phyloP scores from a whole-genome alignment of 2,113 vertebrate species.

The Python bivittatus region DNA sequence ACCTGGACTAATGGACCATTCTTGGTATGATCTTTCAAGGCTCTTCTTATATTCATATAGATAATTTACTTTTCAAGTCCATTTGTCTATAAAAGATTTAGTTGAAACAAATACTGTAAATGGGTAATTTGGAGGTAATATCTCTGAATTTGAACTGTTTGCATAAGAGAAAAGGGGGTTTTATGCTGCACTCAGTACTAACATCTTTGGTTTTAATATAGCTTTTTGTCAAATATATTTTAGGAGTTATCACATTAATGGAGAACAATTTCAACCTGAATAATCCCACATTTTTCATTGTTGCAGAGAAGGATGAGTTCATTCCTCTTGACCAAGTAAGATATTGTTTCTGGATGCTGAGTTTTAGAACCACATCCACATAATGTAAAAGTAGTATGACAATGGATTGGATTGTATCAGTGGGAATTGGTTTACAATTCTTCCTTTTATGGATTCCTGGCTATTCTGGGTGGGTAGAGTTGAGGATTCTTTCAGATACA shows the following conservation, averaged over 20 bases:
- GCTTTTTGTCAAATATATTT: neutral
- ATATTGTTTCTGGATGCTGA: neutral
- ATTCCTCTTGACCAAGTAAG: constrained; percentile 79
- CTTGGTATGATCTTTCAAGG: neutral
- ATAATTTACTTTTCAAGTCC: neutral
- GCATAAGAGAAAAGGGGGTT: neutral
- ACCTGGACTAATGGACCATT: neutral
- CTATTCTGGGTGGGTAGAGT: neutral
- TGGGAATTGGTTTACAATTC: neutral
- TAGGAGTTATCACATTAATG: constrained; percentile 76
- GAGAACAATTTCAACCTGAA: constrained; percentile 73
- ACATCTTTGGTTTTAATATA: neutral
- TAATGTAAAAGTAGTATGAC: neutral
- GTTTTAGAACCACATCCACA: neutral
- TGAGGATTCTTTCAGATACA: neutral
- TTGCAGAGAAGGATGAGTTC: constrained; percentile 76
- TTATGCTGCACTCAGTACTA: neutral
- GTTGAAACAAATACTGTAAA: neutral
- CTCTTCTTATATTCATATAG: neutral
- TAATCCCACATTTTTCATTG: constrained; percentile 82
- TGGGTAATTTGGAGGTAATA: neutral
- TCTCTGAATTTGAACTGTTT: neutral
- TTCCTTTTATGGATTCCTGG: neutral
- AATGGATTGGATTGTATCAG: neutral
- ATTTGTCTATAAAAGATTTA: neutral